Base-by-base conservation (phyloP, 2,113 vertebrate species). In the Phaethon lepturus region DNA sequence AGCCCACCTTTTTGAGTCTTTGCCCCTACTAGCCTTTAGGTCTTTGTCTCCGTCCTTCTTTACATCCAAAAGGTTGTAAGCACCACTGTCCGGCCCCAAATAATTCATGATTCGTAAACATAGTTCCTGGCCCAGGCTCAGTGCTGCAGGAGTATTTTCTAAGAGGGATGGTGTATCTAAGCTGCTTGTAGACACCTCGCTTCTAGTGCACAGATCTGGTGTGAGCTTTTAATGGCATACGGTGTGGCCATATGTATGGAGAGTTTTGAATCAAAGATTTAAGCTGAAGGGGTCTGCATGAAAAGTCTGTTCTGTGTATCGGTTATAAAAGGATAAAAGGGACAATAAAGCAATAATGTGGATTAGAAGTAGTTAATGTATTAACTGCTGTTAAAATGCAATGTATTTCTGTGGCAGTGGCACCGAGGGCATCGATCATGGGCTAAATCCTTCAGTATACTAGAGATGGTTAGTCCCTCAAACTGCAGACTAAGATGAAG, bases 381-480 rank as follows among this genome's bases (percentile, higher is more conserved):
- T 81, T 78, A 67, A 25, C 6, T 55, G 6, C 44, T 85, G 7
- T 74, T 69, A 60, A 79, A 71, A 69, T 77, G 24, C 19, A 59
- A 3, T 26, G 17, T 35, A 17, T 73, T 97, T 81, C 60, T 71
- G 35, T 50, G 78, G 8, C 62, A 10, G 2, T 49, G 71, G 40
- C 67, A 69, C 7, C n/a, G 62, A 52, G 11, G 12, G 44, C 16
- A 33, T 75, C 0, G 0, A 17, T 62, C 28, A 6, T 9, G 44
- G 24, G 11, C 28, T 72, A 47, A 83, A 55, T 68, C 29, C 19
- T 74, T 78, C 24, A 2, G 33, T 89, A 1, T 58, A 17, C n/a
- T 62, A 10, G 31, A 66, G 35, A 9, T 31, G 22, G 13, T 62
- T 31, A 8, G 19, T 83, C n/a, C 16, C 35, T 47, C 47, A 28